phyloP scores from a whole-genome alignment of 2,888 invertebrate species.

The Nomada fabriciana region DNA sequence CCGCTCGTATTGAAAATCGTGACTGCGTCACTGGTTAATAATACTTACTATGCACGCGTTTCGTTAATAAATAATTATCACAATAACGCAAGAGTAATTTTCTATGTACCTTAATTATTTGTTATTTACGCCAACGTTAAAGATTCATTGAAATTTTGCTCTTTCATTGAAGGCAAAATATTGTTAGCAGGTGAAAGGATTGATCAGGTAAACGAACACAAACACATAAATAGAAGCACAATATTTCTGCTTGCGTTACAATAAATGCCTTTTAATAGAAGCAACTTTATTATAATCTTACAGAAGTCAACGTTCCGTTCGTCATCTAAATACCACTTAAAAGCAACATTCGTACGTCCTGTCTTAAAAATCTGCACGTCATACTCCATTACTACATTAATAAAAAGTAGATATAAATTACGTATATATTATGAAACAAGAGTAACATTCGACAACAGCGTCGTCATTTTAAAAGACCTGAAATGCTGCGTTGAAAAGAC shows the following conservation, averaged over 20 bases:
- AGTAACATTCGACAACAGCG: background rate
- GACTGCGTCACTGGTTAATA: background rate
- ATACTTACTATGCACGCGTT: background rate
- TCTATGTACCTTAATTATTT: no score
- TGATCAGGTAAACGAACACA: background rate
- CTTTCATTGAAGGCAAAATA: no score
- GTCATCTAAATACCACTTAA: background rate
- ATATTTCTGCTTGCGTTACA: background rate
- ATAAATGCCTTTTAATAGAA: background rate
- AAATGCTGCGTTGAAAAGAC: background rate
- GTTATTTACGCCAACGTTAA: no score
- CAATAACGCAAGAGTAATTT: no score
- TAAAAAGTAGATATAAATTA: background rate
- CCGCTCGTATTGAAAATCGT: background rate
- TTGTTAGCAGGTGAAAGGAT: background rate
- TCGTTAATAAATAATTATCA: no score
- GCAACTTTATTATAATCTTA: constrained; percentile 17
- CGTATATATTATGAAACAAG: background rate
- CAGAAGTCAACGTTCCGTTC: background rate
- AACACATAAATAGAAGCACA: background rate
- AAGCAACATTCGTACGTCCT: background rate
- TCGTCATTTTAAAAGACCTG: constrained; percentile 3
- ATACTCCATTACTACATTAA: background rate
- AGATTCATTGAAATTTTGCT: no score
- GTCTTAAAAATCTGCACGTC: background rate